Conservation (phyloP, 2,113 vertebrate species). For the Eidolon helvum region DNA sequence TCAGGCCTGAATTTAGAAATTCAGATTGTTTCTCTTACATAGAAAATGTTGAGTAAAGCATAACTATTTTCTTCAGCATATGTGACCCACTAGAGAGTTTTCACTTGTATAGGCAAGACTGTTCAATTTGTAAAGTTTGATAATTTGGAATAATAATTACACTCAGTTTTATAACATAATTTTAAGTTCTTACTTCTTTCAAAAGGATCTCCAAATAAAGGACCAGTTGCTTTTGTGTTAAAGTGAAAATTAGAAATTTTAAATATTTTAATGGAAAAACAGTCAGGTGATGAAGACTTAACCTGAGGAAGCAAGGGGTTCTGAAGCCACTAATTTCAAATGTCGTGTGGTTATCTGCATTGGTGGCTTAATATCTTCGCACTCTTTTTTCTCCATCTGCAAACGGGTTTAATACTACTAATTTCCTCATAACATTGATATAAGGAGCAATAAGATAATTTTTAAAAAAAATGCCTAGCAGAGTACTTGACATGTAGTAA, state of each 20-base stretch:
- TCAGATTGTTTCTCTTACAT: constrained; percentile 1
- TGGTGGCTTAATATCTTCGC: neutral
- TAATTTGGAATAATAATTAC: constrained; percentile 29
- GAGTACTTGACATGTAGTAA: neutral
- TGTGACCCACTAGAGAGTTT: neutral
- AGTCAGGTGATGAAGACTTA: neutral
- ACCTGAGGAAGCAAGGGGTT: neutral
- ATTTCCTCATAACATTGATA: neutral
- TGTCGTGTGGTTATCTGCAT: neutral
- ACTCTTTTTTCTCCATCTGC: neutral
- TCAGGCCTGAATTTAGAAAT: constrained; percentile 28
- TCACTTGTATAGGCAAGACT: neutral
- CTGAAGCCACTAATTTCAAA: neutral
- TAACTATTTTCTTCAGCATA: neutral
- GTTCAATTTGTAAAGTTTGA: constrained; percentile 1
- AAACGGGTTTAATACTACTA: neutral
- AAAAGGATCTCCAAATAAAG: neutral
- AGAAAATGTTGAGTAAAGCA: neutral
- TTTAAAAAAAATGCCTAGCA: neutral
- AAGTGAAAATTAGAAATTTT: neutral
- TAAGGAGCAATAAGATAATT: neutral
- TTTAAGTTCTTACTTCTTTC: constrained; percentile 12
- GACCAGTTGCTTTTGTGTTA: neutral
- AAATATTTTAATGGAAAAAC: constrained; percentile 17
- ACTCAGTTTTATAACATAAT: neutral